Evolutionary conservation across 2,797 vertebrate genomes (phyloP).

Genomic region (Alcedo quadribrachys): DNA sequence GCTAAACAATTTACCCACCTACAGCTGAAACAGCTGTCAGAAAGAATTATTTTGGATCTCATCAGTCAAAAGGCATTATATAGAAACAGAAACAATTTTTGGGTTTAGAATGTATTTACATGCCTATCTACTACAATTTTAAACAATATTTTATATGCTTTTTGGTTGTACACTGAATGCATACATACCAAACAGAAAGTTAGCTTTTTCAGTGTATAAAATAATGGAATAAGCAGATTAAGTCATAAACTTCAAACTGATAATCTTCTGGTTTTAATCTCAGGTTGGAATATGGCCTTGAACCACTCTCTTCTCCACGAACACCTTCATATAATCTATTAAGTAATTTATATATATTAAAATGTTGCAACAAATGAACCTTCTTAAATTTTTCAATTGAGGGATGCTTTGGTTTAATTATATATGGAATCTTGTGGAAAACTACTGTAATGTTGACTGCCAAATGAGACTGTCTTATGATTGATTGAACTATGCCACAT

Average conservation of each 20-base stretch:
- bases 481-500: background rate
- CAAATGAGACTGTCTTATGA: background rate
- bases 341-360: background rate
- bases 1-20: background rate
- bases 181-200: background rate
- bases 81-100: background rate
- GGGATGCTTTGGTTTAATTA: background rate
- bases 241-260: background rate
- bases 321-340: background rate
- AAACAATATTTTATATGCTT: background rate
- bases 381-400: background rate
- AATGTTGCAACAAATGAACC: background rate
- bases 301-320: background rate
- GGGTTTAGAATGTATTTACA: background rate
- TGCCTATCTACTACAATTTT: background rate
- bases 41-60: background rate
- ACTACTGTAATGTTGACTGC: background rate
- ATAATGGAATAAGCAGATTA: background rate
- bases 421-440: background rate
- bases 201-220: background rate
- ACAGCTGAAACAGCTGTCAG: background rate
- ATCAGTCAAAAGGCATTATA: background rate
- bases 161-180: background rate
- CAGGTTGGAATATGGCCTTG: background rate
- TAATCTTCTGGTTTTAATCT: background rate